phyloP scores from a whole-genome alignment of 2,113 vertebrate genomes.

The Larimichthys polyactis region DNA sequence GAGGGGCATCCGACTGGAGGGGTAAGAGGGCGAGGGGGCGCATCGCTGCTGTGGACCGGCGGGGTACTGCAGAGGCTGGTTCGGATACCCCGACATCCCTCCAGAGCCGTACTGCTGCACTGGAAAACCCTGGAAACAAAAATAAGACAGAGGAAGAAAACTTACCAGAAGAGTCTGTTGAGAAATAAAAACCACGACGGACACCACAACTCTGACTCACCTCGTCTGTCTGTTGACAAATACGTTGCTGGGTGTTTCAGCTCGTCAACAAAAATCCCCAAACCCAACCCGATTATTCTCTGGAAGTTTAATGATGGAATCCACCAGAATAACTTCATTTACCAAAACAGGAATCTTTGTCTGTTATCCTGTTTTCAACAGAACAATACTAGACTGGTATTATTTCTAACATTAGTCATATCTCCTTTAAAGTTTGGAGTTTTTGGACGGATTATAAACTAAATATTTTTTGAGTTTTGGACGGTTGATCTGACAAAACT shows the following conservation, averaged over 20 bases:
- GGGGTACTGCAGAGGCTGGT: slow-evolving; percentile 90
- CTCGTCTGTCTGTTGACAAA: neutral
- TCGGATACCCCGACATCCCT: slow-evolving; percentile 82
- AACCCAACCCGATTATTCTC: no score
- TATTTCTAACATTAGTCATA: no score
- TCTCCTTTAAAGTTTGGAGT: no score
- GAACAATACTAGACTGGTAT: no score
- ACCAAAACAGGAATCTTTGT: no score
- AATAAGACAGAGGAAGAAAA: neutral
- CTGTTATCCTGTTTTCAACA: no score
- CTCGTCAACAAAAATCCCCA: neutral
- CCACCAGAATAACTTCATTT: no score
- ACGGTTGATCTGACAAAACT: no score
- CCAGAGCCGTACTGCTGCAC: slow-evolving; percentile 82
- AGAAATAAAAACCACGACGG: neutral
- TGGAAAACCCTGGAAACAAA: slow-evolving; percentile 74
- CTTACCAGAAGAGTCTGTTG: neutral
- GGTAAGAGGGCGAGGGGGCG: slow-evolving; percentile 89
- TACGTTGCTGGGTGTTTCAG: neutral
- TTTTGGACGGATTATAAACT: no score
- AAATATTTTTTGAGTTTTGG: no score
- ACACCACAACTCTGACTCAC: neutral
- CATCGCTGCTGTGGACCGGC: slow-evolving; percentile 89
- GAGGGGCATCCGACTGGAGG: slow-evolving; percentile 87
- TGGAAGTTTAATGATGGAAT: no score